Conservation (phyloP, 2,797 vertebrate species). For the Trachurus trachurus region DNA sequence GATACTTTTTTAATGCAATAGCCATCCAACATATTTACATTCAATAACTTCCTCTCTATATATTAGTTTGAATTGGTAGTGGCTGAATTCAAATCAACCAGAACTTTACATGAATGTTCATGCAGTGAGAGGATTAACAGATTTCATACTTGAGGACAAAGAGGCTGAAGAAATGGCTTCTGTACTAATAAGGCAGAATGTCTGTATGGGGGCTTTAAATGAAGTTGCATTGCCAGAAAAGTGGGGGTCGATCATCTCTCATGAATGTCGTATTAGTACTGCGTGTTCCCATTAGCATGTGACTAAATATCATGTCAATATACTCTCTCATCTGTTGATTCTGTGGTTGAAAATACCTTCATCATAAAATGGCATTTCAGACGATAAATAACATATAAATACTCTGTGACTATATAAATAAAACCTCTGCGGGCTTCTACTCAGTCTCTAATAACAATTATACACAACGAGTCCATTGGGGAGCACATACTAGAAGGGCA, state of each 20-base stretch:
- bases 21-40: constrained; percentile 3
- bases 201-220: constrained; percentile 9
- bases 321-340: constrained; percentile 43
- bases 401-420: constrained; percentile 80
- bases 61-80: neutral
- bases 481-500: constrained; percentile 85
- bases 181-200: constrained; percentile 20
- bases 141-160: constrained; percentile 29
- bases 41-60: neutral
- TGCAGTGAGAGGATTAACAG: constrained; percentile 22
- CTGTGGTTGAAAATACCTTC: constrained; percentile 67
- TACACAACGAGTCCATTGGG: constrained; percentile 79
- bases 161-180: neutral
- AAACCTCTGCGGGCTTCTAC: constrained; percentile 81
- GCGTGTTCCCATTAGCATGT: constrained; percentile 46
- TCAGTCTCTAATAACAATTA: constrained; percentile 77
- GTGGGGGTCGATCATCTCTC: constrained; percentile 37
- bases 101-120: constrained; percentile 16
- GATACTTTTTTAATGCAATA: constrained; percentile 10
- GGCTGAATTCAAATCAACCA: constrained; percentile 11
- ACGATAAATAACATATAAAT: constrained; percentile 81
- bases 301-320: constrained; percentile 40
- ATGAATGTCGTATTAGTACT: constrained; percentile 26
- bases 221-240: constrained; percentile 20
- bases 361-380: constrained; percentile 68